Conservation (phyloP, 2,888 invertebrate species). For the Digitonthophagus gazella region DNA sequence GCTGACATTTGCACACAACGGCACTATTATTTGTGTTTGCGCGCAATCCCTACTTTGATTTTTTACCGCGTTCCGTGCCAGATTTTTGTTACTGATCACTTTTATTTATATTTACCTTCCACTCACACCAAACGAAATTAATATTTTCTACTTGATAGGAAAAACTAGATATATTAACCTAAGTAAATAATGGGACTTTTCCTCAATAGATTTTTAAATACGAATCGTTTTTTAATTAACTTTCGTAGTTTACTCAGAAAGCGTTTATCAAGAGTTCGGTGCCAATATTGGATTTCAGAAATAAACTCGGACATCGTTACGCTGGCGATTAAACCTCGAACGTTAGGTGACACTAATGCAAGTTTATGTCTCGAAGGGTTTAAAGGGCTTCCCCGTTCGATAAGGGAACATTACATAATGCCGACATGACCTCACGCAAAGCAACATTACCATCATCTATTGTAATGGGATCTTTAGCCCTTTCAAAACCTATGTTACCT, state of each 20-base stretch:
- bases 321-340: slow-evolving; percentile 37
- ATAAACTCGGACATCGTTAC: neutral
- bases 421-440: slow-evolving; percentile 46
- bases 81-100: neutral
- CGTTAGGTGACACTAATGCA: slow-evolving; percentile 44
- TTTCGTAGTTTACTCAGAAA: neutral
- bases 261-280: neutral
- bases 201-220: neutral
- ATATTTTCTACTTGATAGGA: no score
- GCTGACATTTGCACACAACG: neutral
- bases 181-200: no score
- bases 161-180: no score
- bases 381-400: slow-evolving; percentile 38
- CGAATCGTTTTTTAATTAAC: neutral
- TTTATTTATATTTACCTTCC: neutral
- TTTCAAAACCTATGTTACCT: no score
- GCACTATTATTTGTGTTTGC: neutral
- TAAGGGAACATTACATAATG: slow-evolving; percentile 45
- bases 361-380: slow-evolving; percentile 28
- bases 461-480: slow-evolving; percentile 30
- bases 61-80: neutral
- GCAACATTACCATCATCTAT: slow-evolving; percentile 46
- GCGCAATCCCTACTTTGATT: slow-evolving; percentile 8
- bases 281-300: neutral
- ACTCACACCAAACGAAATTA: neutral